Percentiles rank a stretch among this genome's conserved stretches.
These are phyloP conservation scores for Popillia japonica DNA, from an alignment of 1,140 invertebrate species.

Conservation along the genomic window DNA sequence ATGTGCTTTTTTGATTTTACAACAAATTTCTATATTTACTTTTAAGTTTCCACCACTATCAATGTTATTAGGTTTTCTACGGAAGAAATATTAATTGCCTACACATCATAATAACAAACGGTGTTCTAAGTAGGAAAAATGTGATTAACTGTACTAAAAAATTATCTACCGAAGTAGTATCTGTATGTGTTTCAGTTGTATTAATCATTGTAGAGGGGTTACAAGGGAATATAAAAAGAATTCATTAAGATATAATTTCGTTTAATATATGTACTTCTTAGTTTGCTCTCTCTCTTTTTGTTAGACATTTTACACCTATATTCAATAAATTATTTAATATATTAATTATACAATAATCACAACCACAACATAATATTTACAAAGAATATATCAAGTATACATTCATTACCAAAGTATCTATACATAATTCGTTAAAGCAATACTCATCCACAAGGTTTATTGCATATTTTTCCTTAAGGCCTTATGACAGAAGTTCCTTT, in stretches of 20 bases:
- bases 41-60: too few species aligned
- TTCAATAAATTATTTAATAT: constrained; percentile 14
- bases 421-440: constrained; percentile 33
- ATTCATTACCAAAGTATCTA: background rate
- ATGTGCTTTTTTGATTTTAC: too few species aligned
- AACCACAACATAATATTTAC: constrained; percentile 22
- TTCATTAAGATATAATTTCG: background rate
- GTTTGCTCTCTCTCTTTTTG: background rate
- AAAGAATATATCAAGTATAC: background rate
- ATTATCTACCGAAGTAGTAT: too few species aligned
- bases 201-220: too few species aligned
- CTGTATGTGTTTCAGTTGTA: too few species aligned
- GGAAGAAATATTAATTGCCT: too few species aligned
- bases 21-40: too few species aligned
- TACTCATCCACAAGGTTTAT: background rate
- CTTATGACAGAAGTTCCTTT: background rate
- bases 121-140: too few species aligned
- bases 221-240: background rate
- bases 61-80: too few species aligned
- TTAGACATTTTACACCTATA: constrained; percentile 2
- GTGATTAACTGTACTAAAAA: too few species aligned
- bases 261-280: constrained; percentile 3
- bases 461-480: constrained; percentile 5
- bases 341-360: constrained; percentile 20
- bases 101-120: too few species aligned